Conservation (phyloP, 2,888 invertebrate species). For the Baccha elongata region DNA sequence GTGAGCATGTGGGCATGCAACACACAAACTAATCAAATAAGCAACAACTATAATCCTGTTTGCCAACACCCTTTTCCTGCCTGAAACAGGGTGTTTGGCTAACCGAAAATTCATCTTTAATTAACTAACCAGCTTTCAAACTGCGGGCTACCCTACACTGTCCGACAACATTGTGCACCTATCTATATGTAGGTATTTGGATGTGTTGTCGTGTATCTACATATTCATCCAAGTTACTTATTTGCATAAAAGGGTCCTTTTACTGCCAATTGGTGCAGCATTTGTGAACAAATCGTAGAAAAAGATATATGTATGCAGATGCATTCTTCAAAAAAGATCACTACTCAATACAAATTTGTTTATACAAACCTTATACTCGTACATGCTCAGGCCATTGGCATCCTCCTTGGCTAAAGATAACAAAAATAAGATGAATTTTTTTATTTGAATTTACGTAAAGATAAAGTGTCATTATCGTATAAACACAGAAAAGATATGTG, state of each 20-base stretch:
- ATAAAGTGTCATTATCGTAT: slow-evolving; percentile 62
- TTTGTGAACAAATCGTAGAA: slow-evolving; percentile 18
- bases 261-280: slow-evolving; percentile 39
- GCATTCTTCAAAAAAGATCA: slow-evolving; percentile 39
- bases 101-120: slow-evolving; percentile 68
- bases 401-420: slow-evolving; percentile 13
- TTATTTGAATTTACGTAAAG: slow-evolving; percentile 19
- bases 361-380: too few species aligned
- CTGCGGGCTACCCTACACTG: slow-evolving; percentile 52
- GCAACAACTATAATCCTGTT: slow-evolving; percentile 60
- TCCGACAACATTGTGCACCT: slow-evolving; percentile 36
- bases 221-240: slow-evolving; percentile 23
- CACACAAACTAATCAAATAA: slow-evolving; percentile 65
- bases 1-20: slow-evolving; percentile 54
- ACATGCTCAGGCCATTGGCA: slow-evolving; percentile 8
- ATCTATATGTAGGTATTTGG: not conserved
- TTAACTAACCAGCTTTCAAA: slow-evolving; percentile 66
- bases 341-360: slow-evolving; percentile 20
- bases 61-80: slow-evolving; percentile 23
- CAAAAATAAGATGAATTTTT: slow-evolving; percentile 26
- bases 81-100: slow-evolving; percentile 51
- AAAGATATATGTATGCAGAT: not conserved
- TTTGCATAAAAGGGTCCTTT: slow-evolving; percentile 66
- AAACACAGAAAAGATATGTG: slow-evolving; percentile 40
- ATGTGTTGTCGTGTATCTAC: not conserved